A percentile compares a stretch with the other conserved stretches of the same genome.
Conservation (phyloP, 2,888 invertebrate species). For the Acrobasis consociella region DNA sequence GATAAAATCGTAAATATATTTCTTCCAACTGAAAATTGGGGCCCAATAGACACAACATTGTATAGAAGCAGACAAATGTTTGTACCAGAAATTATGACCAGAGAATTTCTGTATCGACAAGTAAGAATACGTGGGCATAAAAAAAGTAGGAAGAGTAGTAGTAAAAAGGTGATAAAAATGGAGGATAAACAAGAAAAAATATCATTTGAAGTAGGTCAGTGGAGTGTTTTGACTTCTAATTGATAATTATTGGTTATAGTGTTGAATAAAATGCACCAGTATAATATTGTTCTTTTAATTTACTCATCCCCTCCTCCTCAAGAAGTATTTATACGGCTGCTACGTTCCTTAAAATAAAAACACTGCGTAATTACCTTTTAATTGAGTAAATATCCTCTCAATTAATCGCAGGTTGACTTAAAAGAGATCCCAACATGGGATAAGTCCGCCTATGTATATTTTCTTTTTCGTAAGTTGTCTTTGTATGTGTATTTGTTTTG, state of each 20-base stretch:
- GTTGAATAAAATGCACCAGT: neutral
- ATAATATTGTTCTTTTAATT: neutral
- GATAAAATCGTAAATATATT: conserved; percentile 42
- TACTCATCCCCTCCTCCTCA: neutral
- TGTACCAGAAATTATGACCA: conserved; percentile 76
- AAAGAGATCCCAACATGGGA: no score
- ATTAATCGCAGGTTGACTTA: no score
- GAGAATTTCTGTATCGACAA: conserved; percentile 76
- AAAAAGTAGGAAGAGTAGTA: conserved; percentile 30
- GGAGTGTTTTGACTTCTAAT: conserved; percentile 12
- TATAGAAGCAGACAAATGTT: conserved; percentile 74
- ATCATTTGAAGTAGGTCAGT: conserved; percentile 4
- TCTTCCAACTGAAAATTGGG: conserved; percentile 57
- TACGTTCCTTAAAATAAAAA: no score
- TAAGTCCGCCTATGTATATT: no score
- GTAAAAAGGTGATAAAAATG: neutral
- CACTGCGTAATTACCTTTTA: no score
- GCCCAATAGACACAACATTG: conserved; percentile 61
- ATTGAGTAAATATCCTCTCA: no score
- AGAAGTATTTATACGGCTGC: no score
- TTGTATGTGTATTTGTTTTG: no score
- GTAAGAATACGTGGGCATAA: conserved; percentile 65
- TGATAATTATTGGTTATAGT: neutral
- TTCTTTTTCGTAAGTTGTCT: no score
- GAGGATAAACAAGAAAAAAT: neutral